phyloP scores from a whole-genome alignment of 2,113 vertebrate genomes.

The Sinocyclocheilus rhinocerous region DNA sequence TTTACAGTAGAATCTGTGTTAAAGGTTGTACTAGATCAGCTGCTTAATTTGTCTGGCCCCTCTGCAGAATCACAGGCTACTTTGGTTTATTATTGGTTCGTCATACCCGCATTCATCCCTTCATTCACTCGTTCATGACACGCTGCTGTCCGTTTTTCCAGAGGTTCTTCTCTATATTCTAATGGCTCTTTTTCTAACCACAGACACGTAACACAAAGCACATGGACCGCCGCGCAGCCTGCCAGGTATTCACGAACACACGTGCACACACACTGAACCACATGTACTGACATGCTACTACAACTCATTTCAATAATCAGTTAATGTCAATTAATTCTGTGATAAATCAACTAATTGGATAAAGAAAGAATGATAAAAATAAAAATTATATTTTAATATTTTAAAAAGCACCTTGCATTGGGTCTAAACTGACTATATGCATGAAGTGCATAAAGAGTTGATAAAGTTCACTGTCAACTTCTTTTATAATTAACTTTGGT shows the following conservation, averaged over 20 bases:
- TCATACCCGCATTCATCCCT: neutral
- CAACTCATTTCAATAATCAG: neutral
- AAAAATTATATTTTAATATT: neutral
- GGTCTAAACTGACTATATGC: neutral
- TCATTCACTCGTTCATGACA: neutral
- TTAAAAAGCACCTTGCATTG: neutral
- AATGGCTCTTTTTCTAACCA: constrained; percentile 22
- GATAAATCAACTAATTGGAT: neutral
- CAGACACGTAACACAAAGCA: constrained; percentile 16
- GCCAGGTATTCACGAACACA: constrained; percentile 4
- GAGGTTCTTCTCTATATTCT: constrained; percentile 22
- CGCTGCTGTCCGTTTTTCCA: neutral
- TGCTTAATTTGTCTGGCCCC: neutral
- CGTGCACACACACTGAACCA: constrained; percentile 17
- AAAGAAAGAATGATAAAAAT: neutral
- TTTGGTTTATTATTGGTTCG: neutral
- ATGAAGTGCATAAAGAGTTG: neutral
- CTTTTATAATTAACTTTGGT: neutral
- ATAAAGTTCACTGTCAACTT: neutral
- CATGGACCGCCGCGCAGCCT: neutral
- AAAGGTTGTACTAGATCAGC: neutral
- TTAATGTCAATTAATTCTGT: neutral
- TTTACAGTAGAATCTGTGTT: constrained; percentile 32
- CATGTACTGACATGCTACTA: neutral
- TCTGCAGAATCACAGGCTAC: neutral